phyloP scores from a whole-genome alignment of 2,888 invertebrate species.

The Podabrus alpinus region DNA sequence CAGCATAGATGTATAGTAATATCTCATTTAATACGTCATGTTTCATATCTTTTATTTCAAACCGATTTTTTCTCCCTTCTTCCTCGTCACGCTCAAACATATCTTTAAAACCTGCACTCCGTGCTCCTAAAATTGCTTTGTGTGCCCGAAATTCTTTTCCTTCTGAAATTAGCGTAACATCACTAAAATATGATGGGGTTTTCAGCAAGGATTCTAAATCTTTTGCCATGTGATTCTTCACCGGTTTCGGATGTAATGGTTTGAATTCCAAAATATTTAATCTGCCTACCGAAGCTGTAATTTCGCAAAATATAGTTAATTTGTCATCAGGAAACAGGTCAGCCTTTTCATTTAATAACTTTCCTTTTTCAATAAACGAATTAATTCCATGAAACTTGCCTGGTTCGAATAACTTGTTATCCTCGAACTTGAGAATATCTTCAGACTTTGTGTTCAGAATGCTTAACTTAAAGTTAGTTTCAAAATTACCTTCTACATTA shows the following conservation, averaged over 20 bases:
- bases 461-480: slow-evolving; percentile 99
- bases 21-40: slow-evolving; percentile 97
- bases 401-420: slow-evolving; percentile 97
- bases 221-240: slow-evolving; percentile 90
- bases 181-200: slow-evolving; percentile 80
- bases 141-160: slow-evolving; percentile 87
- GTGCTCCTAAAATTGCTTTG: slow-evolving; percentile 92
- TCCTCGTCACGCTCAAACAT: slow-evolving; percentile 99
- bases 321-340: slow-evolving; percentile 98
- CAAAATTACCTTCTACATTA: slow-evolving; percentile 99
- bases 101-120: slow-evolving; percentile 98
- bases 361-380: slow-evolving; percentile 98
- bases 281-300: slow-evolving; percentile 49
- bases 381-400: slow-evolving; percentile 99
- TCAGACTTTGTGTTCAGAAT: slow-evolving; percentile 99
- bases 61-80: slow-evolving; percentile 94
- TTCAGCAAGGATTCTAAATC: slow-evolving; percentile 95
- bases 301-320: slow-evolving; percentile 99
- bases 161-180: slow-evolving; percentile 92
- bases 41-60: slow-evolving; percentile 96
- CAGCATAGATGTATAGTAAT: slow-evolving; percentile 98
- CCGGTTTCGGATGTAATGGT: slow-evolving; percentile 85
- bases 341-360: slow-evolving; percentile 97
- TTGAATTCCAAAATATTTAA: too few species aligned
- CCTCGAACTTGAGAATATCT: slow-evolving; percentile 99